Percentiles rank a stretch among this genome's conserved stretches.
Evolutionary conservation across 2,797 vertebrate species (phyloP).

Genomic region (Sebastes cheni): DNA sequence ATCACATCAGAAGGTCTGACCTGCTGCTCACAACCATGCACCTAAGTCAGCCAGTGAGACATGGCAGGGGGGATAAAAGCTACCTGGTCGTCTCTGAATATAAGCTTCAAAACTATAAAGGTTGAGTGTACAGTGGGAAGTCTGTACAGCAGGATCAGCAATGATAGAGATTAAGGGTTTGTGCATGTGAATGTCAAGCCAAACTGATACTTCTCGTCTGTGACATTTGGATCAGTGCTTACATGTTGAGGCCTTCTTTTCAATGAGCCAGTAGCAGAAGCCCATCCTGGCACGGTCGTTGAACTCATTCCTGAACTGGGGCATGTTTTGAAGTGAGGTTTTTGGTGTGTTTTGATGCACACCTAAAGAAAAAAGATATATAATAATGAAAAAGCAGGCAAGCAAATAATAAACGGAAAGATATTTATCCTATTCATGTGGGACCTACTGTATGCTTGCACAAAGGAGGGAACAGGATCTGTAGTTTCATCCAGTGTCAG

Average conservation of each 20-base stretch:
- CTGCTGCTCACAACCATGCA: background rate
- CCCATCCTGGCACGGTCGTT: slow-evolving; percentile 65
- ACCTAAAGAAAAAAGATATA: slow-evolving; percentile 24
- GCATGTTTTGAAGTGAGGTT: slow-evolving; percentile 45
- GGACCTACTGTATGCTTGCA: slow-evolving; percentile 26
- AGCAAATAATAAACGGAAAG: background rate
- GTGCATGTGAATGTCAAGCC: slow-evolving; percentile 7
- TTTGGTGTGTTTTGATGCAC: background rate
- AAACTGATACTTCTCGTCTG: slow-evolving; percentile 9
- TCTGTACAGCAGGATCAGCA: background rate
- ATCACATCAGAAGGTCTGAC: background rate
- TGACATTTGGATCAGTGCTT: slow-evolving; percentile 32
- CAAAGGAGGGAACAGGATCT: background rate
- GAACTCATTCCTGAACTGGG: slow-evolving; percentile 69
- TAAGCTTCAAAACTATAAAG: background rate
- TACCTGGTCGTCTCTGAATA: background rate
- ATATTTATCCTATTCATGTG: background rate
- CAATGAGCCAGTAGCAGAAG: slow-evolving; percentile 72
- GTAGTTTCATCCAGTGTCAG: slow-evolving; percentile 15
- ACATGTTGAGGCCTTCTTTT: slow-evolving; percentile 64
- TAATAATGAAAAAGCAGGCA: background rate
- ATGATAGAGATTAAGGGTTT: slow-evolving; percentile 1
- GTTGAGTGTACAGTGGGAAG: background rate
- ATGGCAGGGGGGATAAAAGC: background rate
- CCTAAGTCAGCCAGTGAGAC: background rate